These are phyloP conservation scores for Sylvilagus floridanus DNA, from an alignment of 2,797 vertebrate genomes.

Conservation along the genomic window DNA sequence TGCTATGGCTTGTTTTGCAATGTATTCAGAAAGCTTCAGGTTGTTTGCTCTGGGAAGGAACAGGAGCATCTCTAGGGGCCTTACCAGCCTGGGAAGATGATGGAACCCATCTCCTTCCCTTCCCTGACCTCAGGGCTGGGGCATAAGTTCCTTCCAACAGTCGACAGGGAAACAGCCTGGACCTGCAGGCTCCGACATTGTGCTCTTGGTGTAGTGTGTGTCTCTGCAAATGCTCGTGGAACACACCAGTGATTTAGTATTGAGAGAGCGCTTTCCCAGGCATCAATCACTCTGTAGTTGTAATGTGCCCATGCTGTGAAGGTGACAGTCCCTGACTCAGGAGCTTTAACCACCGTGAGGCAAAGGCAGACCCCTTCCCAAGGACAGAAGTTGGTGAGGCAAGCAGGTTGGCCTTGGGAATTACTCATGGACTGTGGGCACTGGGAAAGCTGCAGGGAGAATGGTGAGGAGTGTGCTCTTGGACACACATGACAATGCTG, in stretches of 20 bases:
- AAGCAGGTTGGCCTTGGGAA: background rate
- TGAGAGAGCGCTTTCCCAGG: background rate
- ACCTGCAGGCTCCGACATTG: background rate
- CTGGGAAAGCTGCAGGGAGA: background rate
- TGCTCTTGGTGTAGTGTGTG: fast-evolving
- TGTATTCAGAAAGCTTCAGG: background rate
- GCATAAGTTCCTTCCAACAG: background rate
- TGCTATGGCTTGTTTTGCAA: background rate
- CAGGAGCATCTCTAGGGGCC: background rate
- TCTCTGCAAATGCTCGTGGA: background rate
- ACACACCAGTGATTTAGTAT: background rate
- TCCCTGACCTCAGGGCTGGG: background rate
- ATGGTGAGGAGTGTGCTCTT: background rate
- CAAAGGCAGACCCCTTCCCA: background rate
- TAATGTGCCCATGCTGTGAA: background rate
- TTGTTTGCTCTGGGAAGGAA: conserved; percentile 23
- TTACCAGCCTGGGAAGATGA: background rate
- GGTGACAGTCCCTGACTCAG: background rate
- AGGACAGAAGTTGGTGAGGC: background rate
- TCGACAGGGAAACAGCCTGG: background rate
- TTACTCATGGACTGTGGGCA: background rate
- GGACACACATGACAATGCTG: background rate
- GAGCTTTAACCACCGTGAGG: background rate
- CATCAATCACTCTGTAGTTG: background rate
- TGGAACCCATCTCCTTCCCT: background rate